Evolutionary conservation across 2,888 invertebrate genomes (phyloP), one percentile per base, ranked within the genome.

Genomic region (Scrobipalpa costella): DNA sequence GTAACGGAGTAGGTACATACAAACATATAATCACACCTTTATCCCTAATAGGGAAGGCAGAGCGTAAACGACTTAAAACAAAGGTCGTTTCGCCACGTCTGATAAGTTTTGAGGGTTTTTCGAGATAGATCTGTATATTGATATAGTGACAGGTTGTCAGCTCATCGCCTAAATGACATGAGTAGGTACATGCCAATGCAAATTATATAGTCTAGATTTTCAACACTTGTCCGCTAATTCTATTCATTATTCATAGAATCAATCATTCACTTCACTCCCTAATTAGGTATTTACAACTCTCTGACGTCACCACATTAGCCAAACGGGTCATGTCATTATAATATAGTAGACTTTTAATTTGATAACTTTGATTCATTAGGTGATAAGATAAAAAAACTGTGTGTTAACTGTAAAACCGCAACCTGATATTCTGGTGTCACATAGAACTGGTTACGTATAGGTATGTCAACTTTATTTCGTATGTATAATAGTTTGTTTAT

Each of bases 241-340:
- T 27, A 6, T 49, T 52, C n/a, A 34, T 27, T 55, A 15, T 34
- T 34, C 27, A 33, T 33, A 13, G 40, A 55, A 27, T 55, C 34
- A 55, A 33, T 55, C 15, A 55, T 55, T 55, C 34, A 34, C 34
- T 34, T 55, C 15, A 55, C 2, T 55, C 27, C 55, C 7, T 55
- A 34, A 55, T 27, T 55, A 33, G 19, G 13, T n/a, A 9, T n/a
- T 52, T 21, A 47, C 47, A 15, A 11, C 13, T 38, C 11, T 49
- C 19, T 49, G 21, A 52, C 50, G 50, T 52, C 27, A 55, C 11
- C 21, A 33, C 33, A 33, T 55, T 55, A 55, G 55, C 34, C 55
- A 34, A 55, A 55, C 55, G 34, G 52, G 55, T 55, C 55, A 55
- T 55, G 55, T 15, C 55, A 55, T 55, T 55, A 55, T 34, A 55